phyloP scores from a whole-genome alignment of 1,140 invertebrate species.

The Pseudomyrmex dendroicus region DNA sequence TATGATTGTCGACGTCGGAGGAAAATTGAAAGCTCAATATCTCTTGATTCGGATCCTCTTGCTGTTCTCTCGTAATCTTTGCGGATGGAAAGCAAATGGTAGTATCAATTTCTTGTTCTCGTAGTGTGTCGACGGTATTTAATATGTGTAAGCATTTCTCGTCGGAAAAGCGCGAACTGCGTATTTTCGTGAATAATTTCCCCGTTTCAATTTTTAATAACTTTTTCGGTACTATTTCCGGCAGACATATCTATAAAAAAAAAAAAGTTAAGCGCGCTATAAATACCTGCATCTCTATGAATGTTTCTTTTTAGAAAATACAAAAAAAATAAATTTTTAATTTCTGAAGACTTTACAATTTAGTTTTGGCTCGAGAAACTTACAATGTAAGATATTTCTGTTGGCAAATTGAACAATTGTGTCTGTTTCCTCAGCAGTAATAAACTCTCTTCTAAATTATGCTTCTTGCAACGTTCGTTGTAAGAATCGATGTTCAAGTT shows the following conservation, averaged over 20 bases:
- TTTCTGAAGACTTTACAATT: background rate
- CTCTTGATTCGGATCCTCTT: conserved; percentile 46
- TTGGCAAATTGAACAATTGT: background rate
- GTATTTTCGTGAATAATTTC: conserved; percentile 75
- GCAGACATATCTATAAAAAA: conserved; percentile 60
- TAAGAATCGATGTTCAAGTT: conserved; percentile 79
- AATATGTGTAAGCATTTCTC: conserved; percentile 70
- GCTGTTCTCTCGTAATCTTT: conserved; percentile 56
- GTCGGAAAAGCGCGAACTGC: conserved; percentile 81
- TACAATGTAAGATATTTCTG: conserved; percentile 15
- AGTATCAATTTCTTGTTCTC: conserved; percentile 43
- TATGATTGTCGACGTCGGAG: conserved; percentile 63
- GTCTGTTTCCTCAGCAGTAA: background rate
- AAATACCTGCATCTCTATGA: conserved; percentile 4
- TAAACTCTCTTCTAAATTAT: conserved; percentile 59
- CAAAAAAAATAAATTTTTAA: background rate
- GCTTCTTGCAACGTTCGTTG: conserved; percentile 74
- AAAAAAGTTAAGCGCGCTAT: conserved; percentile 3
- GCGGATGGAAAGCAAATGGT: conserved; percentile 63
- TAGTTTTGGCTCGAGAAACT: conserved; percentile 16
- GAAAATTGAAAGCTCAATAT: conserved; percentile 76
- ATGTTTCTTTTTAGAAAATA: background rate
- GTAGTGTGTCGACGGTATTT: conserved; percentile 64
- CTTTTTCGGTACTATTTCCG: conserved; percentile 43
- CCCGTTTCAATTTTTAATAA: conserved; percentile 69